Evolutionary conservation across 1,140 invertebrate species (phyloP).

Genomic region (Mylabris phalerata): DNA sequence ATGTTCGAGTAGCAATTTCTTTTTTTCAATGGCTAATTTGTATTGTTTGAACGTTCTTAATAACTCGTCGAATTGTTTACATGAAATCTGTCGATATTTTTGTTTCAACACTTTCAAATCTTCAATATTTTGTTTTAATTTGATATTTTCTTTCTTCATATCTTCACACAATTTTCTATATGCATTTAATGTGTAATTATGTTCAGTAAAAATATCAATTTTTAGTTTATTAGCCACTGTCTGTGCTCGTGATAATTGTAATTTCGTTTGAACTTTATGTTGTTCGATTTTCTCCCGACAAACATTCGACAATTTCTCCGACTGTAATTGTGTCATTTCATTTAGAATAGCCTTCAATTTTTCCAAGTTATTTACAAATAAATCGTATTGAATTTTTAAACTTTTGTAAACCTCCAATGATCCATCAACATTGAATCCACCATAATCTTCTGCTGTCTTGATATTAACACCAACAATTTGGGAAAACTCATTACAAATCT

Average conservation of each 20-base stretch:
- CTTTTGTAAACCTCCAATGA: too few relatives aligned
- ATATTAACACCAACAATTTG: not conserved
- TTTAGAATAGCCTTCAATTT: slow-evolving; percentile 22
- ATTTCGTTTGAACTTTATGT: slow-evolving; percentile 21
- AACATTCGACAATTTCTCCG: slow-evolving; percentile 20
- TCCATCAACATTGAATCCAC: not conserved
- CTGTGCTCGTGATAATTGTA: slow-evolving; percentile 25
- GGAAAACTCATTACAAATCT: slow-evolving; percentile 8
- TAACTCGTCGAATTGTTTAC: slow-evolving; percentile 35
- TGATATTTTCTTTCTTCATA: slow-evolving; percentile 29
- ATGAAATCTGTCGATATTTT: slow-evolving; percentile 29
- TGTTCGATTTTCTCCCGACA: slow-evolving; percentile 20
- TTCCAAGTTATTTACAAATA: slow-evolving; percentile 18
- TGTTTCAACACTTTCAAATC: slow-evolving; percentile 25
- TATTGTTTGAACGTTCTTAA: slow-evolving; percentile 31
- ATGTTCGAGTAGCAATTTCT: slow-evolving; percentile 24
- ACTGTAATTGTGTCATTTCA: slow-evolving; percentile 21
- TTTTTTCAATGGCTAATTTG: slow-evolving; percentile 29
- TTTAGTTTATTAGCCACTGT: slow-evolving; percentile 21
- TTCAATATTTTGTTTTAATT: slow-evolving; percentile 26
- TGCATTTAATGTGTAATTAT: slow-evolving; percentile 24
- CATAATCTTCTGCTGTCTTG: not conserved
- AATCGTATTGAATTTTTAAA: too few relatives aligned
- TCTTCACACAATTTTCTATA: slow-evolving; percentile 31
- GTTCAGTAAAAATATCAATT: slow-evolving; percentile 32